Conservation (phyloP, 2,888 invertebrate species). For the Cantharis nigra region DNA sequence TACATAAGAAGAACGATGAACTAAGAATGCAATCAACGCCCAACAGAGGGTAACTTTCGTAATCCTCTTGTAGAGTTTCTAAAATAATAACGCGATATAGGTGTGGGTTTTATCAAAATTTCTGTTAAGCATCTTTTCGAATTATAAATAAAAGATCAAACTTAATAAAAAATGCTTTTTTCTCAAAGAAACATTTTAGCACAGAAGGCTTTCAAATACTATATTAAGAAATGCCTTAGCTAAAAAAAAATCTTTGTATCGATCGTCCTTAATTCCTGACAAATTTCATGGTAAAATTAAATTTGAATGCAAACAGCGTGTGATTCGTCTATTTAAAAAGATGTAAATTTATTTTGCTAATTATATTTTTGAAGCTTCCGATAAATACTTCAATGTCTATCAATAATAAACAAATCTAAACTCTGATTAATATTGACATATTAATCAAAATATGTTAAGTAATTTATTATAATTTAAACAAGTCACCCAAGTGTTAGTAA, state of each 20-base stretch:
- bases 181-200: not conserved
- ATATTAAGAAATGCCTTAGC: not conserved
- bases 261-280: not conserved
- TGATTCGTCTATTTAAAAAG: not conserved
- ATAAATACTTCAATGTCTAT: not conserved
- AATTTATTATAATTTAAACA: not conserved
- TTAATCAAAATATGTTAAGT: not conserved
- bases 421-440: not conserved
- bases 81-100: conserved; percentile 14
- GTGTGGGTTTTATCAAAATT: conserved; percentile 4
- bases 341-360: not conserved
- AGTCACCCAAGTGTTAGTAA: not conserved
- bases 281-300: not conserved
- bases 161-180: not conserved
- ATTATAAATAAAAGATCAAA: conserved; percentile 8
- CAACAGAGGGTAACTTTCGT: conserved; percentile 13
- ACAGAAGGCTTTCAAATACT: no score
- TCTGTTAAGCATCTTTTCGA: not conserved
- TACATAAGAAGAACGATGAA: conserved; percentile 7
- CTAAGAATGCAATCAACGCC: conserved; percentile 14
- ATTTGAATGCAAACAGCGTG: not conserved
- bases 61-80: conserved; percentile 13
- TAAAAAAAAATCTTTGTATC: not conserved
- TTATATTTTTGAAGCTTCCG: not conserved
- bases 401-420: not conserved